Conservation (phyloP, 2,888 invertebrate genomes). For the Brenthis daphne region DNA sequence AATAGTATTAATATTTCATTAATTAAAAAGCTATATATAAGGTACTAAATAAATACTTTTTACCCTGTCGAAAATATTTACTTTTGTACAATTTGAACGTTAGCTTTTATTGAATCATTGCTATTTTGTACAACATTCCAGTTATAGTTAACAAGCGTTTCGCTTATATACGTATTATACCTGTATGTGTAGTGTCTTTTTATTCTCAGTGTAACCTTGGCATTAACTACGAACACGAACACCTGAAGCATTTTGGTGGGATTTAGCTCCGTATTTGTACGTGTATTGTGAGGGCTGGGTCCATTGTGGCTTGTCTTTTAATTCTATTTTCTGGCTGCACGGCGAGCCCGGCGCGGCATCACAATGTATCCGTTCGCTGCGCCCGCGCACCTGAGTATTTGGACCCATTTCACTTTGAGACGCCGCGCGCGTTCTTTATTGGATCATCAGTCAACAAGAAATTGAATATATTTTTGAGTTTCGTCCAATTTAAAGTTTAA, state of each 20-base stretch:
- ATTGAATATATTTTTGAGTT: slow-evolving; percentile 42
- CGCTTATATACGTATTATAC: slow-evolving; percentile 34
- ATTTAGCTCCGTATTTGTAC: slow-evolving; percentile 66
- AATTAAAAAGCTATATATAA: no score
- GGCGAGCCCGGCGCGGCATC: slow-evolving; percentile 49
- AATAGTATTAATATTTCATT: no score
- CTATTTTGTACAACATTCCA: slow-evolving; percentile 8
- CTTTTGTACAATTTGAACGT: no score
- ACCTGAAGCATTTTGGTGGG: slow-evolving; percentile 50
- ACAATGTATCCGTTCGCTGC: slow-evolving; percentile 59
- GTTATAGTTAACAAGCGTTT: slow-evolving; percentile 32
- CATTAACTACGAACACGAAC: slow-evolving; percentile 45
- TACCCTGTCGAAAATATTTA: no score
- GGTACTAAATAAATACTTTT: no score
- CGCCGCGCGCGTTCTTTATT: slow-evolving; percentile 61
- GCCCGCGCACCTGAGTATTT: slow-evolving; percentile 74
- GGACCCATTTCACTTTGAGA: slow-evolving; percentile 65
- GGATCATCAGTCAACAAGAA: slow-evolving; percentile 49
- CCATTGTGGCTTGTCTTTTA: slow-evolving; percentile 72
- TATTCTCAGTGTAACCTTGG: slow-evolving; percentile 37
- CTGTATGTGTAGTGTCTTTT: slow-evolving; percentile 15
- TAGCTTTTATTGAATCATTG: not conserved
- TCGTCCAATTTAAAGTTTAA: slow-evolving; percentile 30
- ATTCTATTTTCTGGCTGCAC: slow-evolving; percentile 64
- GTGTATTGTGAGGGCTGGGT: slow-evolving; percentile 63